Conservation (phyloP, 1,140 invertebrate genomes). For the Acromyrmex echinatior region DNA sequence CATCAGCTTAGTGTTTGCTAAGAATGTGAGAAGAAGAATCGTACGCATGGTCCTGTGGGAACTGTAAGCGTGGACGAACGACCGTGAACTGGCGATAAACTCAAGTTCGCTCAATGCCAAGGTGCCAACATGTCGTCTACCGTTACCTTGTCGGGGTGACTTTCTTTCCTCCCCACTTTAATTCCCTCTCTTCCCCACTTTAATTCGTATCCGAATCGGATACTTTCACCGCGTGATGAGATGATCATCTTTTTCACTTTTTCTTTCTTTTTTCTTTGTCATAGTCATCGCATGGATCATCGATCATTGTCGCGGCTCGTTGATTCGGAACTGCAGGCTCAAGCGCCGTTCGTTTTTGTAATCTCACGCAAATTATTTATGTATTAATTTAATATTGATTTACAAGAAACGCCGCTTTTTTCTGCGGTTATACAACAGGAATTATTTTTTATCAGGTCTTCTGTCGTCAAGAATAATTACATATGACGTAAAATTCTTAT, state of each 20-base stretch:
- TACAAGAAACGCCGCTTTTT: not conserved
- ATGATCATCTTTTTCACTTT: constrained; percentile 15
- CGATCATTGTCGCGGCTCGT: constrained; percentile 13
- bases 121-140: not conserved
- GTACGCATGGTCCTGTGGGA: constrained; percentile 49
- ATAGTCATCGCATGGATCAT: constrained; percentile 23
- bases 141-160: constrained; percentile 37
- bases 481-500: too few species aligned
- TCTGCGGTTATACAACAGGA: not conserved
- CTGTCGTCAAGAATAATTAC: not conserved
- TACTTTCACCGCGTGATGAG: constrained; percentile 49
- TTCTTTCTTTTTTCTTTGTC: not conserved
- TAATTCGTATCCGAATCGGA: not conserved
- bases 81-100: constrained; percentile 71
- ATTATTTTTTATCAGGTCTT: not conserved
- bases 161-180: constrained; percentile 6
- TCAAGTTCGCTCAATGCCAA: constrained; percentile 60
- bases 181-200: not conserved
- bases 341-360: not conserved
- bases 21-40: constrained; percentile 10
- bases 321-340: constrained; percentile 10
- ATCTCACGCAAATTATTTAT: not conserved
- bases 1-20: not conserved
- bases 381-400: not conserved
- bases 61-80: constrained; percentile 52